Percentiles rank a stretch among this genome's conserved stretches.
Evolutionary conservation across 1,140 invertebrate species (phyloP).

Genomic region (Rhynchophorus ferrugineus): DNA sequence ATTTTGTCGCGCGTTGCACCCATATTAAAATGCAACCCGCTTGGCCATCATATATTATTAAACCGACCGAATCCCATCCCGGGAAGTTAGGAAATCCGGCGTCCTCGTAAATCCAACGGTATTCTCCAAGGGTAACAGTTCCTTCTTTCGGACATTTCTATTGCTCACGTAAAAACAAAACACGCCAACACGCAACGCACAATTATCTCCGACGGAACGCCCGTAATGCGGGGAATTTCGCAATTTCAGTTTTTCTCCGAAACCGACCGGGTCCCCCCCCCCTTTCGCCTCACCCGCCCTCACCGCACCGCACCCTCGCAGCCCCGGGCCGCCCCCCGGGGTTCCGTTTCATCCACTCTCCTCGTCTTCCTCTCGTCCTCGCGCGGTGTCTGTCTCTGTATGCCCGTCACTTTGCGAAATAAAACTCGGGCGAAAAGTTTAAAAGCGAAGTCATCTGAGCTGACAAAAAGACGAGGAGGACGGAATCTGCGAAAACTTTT

Average conservation of each 20-base stretch:
- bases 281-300: too few species aligned
- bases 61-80: too few species aligned
- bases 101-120: not conserved
- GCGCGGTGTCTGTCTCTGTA: not conserved
- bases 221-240: slow-evolving; percentile 3
- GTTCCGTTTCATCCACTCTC: not conserved
- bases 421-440: slow-evolving; percentile 1
- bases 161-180: not conserved
- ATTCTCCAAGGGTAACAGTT: not conserved
- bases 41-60: too few species aligned
- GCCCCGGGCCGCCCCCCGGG: too few species aligned
- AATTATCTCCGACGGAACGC: not conserved
- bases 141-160: not conserved
- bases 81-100: too few species aligned
- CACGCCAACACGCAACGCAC: not conserved
- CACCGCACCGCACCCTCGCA: too few species aligned
- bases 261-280: too few species aligned
- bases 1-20: too few species aligned
- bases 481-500: not conserved
- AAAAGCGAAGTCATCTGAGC: slow-evolving; percentile 3
- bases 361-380: not conserved
- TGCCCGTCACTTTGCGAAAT: not conserved
- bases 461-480: not conserved
- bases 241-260: not conserved
- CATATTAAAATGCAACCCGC: too few species aligned